Percentiles rank a stretch among this genome's conserved stretches.
Conservation (phyloP, 2,113 vertebrate species). For the Cettia cetti region DNA sequence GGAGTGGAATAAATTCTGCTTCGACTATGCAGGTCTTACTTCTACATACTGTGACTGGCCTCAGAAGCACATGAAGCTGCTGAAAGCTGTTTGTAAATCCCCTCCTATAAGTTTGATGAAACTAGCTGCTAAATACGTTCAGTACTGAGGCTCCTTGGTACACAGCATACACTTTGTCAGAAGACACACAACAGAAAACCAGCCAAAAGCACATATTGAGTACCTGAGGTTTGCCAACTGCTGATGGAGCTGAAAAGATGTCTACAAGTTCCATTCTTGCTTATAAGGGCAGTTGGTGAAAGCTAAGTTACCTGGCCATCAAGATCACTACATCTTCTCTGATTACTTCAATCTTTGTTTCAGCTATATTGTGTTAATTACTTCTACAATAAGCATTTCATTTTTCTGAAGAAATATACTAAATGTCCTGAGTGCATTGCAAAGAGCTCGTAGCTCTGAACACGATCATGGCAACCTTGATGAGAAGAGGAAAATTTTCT, state of each 20-base stretch:
- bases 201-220: background rate
- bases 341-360: background rate
- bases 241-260: background rate
- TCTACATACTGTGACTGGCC: background rate
- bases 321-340: background rate
- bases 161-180: background rate
- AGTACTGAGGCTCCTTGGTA: background rate
- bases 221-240: background rate
- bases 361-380: background rate
- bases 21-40: background rate
- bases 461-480: background rate
- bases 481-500: background rate
- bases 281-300: background rate
- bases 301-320: background rate
- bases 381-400: background rate
- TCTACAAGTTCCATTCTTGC: background rate
- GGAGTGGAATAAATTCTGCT: background rate
- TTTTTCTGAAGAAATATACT: background rate
- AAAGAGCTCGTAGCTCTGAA: background rate
- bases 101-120: background rate
- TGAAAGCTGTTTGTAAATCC: background rate
- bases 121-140: background rate
- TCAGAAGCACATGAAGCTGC: background rate
- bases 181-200: background rate
- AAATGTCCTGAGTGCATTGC: background rate